Percentiles rank a stretch among this genome's conserved stretches.
Evolutionary conservation across 2,888 invertebrate species (phyloP).

Genomic region (Chouioia cunea): DNA sequence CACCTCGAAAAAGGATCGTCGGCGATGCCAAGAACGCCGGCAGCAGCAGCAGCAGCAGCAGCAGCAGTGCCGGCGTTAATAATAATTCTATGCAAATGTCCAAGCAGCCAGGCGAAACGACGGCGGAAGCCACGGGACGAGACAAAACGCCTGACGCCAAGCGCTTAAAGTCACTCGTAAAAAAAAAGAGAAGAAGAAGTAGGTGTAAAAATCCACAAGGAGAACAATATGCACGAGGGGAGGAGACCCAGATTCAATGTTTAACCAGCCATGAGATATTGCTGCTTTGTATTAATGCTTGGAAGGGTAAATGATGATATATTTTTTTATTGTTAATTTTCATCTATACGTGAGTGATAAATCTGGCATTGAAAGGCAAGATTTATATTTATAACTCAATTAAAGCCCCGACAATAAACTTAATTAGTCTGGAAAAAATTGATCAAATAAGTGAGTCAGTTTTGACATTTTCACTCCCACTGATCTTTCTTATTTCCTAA

Average conservation of each 20-base stretch:
- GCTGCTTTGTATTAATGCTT: too few relatives aligned
- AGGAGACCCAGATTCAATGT: slow-evolving; percentile 23
- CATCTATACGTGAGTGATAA: too few relatives aligned
- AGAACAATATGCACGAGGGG: slow-evolving; percentile 43
- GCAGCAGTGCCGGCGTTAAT: slow-evolving; percentile 53
- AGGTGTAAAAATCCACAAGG: slow-evolving; percentile 57
- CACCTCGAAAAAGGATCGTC: slow-evolving; percentile 34
- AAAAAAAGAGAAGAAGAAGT: slow-evolving; percentile 52
- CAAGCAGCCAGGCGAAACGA: slow-evolving; percentile 38
- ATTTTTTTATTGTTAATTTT: too few relatives aligned
- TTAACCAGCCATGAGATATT: slow-evolving; percentile 7
- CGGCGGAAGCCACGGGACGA: slow-evolving; percentile 9
- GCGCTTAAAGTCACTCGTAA: slow-evolving; percentile 56
- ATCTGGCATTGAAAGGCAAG: too few relatives aligned
- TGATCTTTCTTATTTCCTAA: slow-evolving; percentile 16
- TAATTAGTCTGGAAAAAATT: too few relatives aligned
- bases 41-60: slow-evolving; percentile 48
- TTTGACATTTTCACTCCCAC: slow-evolving; percentile 15
- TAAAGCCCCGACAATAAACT: too few relatives aligned
- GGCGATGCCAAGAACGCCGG: slow-evolving; percentile 53
- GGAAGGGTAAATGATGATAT: too few relatives aligned
- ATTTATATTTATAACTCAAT: too few relatives aligned
- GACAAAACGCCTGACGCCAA: slow-evolving; percentile 20
- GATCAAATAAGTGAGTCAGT: too few relatives aligned
- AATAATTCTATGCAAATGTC: slow-evolving; percentile 65